Evolutionary conservation across 2,113 vertebrate species (phyloP).

Genomic region (Heterochromis multidens): DNA sequence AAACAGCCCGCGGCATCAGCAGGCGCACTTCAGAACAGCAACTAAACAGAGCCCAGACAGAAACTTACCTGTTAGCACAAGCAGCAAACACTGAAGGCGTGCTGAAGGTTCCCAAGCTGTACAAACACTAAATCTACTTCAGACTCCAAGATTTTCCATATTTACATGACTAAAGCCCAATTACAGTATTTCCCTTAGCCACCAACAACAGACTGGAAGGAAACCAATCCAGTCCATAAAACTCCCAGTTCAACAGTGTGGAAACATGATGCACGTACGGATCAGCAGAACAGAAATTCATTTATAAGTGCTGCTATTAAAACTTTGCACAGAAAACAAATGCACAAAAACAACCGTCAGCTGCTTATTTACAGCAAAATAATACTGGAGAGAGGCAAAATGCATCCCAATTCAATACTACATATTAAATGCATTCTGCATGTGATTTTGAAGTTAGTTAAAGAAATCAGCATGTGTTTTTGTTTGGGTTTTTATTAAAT

Average conservation of each 20-base stretch:
- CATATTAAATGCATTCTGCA: not conserved
- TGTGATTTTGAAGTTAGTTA: accelerated
- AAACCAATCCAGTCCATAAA: not conserved
- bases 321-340: no score
- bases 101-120: not conserved
- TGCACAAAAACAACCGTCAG: not conserved
- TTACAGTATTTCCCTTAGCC: not conserved
- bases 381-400: accelerated
- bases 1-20: not conserved
- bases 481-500: not conserved
- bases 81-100: not conserved
- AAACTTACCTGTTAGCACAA: not conserved
- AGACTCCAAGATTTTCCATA: not conserved
- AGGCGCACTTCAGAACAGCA: not conserved
- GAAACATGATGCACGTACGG: not conserved
- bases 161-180: not conserved
- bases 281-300: not conserved
- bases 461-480: not conserved
- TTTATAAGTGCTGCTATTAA: no score
- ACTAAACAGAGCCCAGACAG: not conserved
- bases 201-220: not conserved
- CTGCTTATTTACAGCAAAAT: not conserved
- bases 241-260: not conserved
- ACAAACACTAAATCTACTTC: not conserved
- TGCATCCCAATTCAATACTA: not conserved